phyloP scores from a whole-genome alignment of 2,888 invertebrate genomes.

The Polydrusus pterygomalis region DNA sequence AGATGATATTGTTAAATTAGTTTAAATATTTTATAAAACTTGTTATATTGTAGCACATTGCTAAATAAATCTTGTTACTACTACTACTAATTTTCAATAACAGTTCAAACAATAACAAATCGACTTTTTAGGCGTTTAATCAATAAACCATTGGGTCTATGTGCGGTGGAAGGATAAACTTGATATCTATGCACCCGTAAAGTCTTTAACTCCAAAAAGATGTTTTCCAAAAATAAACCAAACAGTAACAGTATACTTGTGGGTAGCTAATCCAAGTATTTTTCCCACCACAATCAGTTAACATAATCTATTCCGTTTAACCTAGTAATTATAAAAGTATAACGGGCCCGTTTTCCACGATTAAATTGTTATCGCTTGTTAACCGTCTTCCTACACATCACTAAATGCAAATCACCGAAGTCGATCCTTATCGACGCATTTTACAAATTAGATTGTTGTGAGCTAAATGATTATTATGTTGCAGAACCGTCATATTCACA shows the following conservation, averaged over 20 bases:
- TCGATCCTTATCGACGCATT: background rate
- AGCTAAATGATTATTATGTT: background rate
- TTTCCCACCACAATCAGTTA: constrained; percentile 20
- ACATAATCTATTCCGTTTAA: constrained; percentile 12
- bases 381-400: constrained; percentile 5
- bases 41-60: too few species aligned
- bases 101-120: too few species aligned
- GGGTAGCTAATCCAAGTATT: constrained; percentile 2
- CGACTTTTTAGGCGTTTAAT: too few species aligned
- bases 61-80: too few species aligned
- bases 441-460: background rate
- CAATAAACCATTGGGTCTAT: too few species aligned
- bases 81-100: too few species aligned
- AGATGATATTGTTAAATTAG: too few species aligned
- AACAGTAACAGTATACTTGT: background rate
- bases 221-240: too few species aligned
- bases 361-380: background rate
- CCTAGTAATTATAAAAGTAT: constrained; percentile 21
- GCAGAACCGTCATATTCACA: background rate
- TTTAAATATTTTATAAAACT: too few species aligned
- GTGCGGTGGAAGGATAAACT: too few species aligned
- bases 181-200: too few species aligned
- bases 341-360: constrained; percentile 4
- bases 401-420: constrained; percentile 24
- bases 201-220: too few species aligned